Percentiles rank a stretch among this genome's conserved stretches.
Evolutionary conservation across 2,888 invertebrate genomes (phyloP).

Genomic region (Scrobipalpa costella): DNA sequence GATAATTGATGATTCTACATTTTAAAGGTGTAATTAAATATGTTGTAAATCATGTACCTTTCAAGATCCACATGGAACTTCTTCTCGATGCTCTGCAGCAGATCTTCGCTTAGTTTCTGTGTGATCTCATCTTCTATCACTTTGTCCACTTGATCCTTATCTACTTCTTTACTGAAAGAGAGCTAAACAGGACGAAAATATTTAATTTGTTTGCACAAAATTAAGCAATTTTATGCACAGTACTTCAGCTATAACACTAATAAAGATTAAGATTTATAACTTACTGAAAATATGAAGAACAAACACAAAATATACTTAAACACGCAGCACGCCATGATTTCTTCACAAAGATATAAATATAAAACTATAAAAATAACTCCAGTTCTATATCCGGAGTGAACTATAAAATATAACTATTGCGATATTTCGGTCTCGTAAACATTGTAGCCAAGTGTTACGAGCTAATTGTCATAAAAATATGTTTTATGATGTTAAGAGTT

Average conservation of each 20-base stretch:
- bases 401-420: slow-evolving; percentile 13
- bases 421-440: slow-evolving; percentile 16
- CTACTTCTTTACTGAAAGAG: slow-evolving; percentile 39
- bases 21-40: too few relatives aligned
- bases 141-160: slow-evolving; percentile 62
- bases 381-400: slow-evolving; percentile 25
- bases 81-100: slow-evolving; percentile 70
- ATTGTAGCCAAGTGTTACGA: not conserved
- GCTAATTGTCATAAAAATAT: slow-evolving; percentile 13
- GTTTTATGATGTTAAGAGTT: not conserved
- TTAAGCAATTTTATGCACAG: too few relatives aligned
- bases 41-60: slow-evolving; percentile 54
- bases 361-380: slow-evolving; percentile 14
- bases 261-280: not conserved
- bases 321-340: slow-evolving; percentile 41
- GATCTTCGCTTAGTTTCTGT: slow-evolving; percentile 59
- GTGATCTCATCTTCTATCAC: slow-evolving; percentile 74
- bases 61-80: slow-evolving; percentile 72
- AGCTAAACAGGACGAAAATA: not conserved
- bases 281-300: slow-evolving; percentile 12
- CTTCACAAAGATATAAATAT: slow-evolving; percentile 10
- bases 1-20: too few relatives aligned
- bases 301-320: slow-evolving; percentile 15
- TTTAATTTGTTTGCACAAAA: not conserved
- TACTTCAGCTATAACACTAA: too few relatives aligned